A percentile compares a stretch with the other conserved stretches of the same genome.
phyloP scores from a whole-genome alignment of 2,888 invertebrate genomes.

The Eupsilia transversa region DNA sequence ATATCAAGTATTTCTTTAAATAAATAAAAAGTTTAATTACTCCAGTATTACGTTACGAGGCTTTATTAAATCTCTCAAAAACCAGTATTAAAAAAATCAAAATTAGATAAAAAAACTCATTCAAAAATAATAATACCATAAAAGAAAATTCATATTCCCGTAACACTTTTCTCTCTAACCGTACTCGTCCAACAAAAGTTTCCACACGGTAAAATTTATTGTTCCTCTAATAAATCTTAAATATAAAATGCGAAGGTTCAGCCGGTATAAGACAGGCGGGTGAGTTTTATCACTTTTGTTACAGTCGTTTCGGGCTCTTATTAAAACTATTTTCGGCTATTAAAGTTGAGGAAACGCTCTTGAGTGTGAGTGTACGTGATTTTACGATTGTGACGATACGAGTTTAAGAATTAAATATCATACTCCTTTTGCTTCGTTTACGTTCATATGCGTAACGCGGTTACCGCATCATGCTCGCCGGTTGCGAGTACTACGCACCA shows the following conservation, averaged over 20 bases:
- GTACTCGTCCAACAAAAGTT: constrained; percentile 67
- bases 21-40: no score
- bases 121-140: constrained; percentile 21
- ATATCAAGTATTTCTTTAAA: no score
- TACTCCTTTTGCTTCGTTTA: no score
- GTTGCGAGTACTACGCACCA: no score
- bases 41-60: neutral
- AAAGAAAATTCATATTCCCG: constrained; percentile 35
- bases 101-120: constrained; percentile 16
- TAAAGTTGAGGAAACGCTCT: constrained; percentile 41
- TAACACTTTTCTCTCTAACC: constrained; percentile 53
- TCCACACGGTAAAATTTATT: constrained; percentile 80
- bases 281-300: constrained; percentile 69
- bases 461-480: no score
- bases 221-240: constrained; percentile 76
- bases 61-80: neutral
- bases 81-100: constrained; percentile 23
- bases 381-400: constrained; percentile 7
- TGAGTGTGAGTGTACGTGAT: neutral
- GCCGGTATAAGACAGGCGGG: constrained; percentile 57
- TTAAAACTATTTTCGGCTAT: constrained; percentile 64
- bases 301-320: constrained; percentile 64
- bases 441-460: no score
- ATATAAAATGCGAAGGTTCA: constrained; percentile 74
- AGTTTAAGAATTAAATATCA: no score